phyloP scores from a whole-genome alignment of 2,113 vertebrate genomes.

The Porphyrio hochstetteri region DNA sequence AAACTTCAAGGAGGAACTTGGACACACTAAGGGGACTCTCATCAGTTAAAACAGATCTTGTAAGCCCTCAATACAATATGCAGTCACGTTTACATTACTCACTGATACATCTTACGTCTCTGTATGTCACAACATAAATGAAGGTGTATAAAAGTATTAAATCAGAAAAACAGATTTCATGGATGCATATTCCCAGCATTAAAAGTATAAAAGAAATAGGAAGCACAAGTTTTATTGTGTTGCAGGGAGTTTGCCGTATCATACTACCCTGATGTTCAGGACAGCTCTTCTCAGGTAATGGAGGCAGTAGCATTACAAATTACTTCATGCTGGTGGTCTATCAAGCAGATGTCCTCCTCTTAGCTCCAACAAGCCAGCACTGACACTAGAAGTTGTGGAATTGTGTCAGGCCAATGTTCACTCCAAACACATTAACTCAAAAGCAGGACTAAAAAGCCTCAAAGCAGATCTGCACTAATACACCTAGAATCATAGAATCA shows the following conservation, averaged over 20 bases:
- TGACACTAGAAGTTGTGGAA: neutral
- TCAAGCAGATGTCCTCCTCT: neutral
- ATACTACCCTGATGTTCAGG: neutral
- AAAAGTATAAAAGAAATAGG: neutral
- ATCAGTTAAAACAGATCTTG: neutral
- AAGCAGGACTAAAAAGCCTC: neutral
- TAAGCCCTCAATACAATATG: neutral
- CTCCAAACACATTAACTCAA: neutral
- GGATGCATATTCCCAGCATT: neutral
- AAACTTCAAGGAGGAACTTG: neutral
- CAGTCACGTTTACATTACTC: neutral
- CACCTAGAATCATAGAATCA: too few species aligned
- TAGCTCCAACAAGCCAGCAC: neutral
- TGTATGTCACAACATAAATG: neutral
- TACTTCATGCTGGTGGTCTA: neutral
- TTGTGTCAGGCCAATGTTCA: neutral
- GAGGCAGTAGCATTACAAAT: neutral
- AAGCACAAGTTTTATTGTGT: neutral
- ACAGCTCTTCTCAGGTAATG: neutral
- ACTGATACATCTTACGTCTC: neutral
- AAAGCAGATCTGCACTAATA: neutral
- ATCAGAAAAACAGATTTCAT: neutral
- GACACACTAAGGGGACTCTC: neutral
- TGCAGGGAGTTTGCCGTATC: neutral
- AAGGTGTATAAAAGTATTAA: neutral